Evolutionary conservation across 2,797 vertebrate genomes (phyloP).

Genomic region (Rhodeus uyekii): DNA sequence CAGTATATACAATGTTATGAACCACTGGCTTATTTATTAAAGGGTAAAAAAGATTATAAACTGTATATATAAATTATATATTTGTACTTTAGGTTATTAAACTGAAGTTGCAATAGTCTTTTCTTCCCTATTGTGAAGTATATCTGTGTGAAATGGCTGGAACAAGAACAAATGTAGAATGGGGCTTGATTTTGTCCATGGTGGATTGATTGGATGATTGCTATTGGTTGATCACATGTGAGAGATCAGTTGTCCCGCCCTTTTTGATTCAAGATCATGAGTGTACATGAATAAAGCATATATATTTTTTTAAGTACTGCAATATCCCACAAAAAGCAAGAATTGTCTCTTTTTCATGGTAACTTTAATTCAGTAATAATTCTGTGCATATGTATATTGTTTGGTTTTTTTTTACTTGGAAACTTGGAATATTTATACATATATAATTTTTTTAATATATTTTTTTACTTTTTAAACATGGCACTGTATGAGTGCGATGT

Average conservation of each 20-base stretch:
- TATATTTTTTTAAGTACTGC: too few species aligned
- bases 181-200: neutral
- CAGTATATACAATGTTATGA: constrained; percentile 4
- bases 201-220: neutral
- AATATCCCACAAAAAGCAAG: neutral
- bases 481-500: too few species aligned
- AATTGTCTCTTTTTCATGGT: neutral
- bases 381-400: too few species aligned
- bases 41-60: neutral
- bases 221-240: neutral
- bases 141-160: neutral
- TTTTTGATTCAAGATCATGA: neutral
- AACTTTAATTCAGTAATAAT: neutral
- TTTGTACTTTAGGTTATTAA: neutral
- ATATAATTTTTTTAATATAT: too few species aligned
- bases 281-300: neutral
- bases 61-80: neutral
- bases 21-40: neutral
- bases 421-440: too few species aligned
- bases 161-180: neutral
- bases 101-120: neutral
- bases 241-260: neutral
- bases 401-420: too few species aligned
- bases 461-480: too few species aligned
- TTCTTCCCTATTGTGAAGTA: neutral